These are phyloP conservation scores for Dromiciops gliroides DNA, from an alignment of 2,113 vertebrate species.

Conservation along the genomic window DNA sequence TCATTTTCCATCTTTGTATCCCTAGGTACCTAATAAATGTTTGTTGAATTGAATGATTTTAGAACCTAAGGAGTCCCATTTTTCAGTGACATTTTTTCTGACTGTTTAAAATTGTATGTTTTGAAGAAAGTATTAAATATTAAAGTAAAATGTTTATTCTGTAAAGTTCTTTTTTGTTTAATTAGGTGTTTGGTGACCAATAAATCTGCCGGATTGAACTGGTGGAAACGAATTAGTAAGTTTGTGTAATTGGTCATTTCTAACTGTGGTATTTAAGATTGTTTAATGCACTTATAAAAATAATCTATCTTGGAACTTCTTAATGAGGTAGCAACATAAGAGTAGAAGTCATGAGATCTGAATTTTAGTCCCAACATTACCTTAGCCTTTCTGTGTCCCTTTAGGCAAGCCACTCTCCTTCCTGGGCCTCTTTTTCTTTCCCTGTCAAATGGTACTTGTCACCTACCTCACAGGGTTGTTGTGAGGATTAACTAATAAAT, in stretches of 20 bases:
- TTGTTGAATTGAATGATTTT: slow-evolving; percentile 25
- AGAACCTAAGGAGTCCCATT: slow-evolving; percentile 37
- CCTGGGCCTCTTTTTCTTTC: not conserved
- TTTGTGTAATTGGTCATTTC: slow-evolving; percentile 71
- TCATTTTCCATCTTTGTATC: not conserved
- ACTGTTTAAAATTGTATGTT: slow-evolving; percentile 61
- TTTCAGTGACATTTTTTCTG: slow-evolving; percentile 43
- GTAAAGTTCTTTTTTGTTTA: slow-evolving; percentile 78
- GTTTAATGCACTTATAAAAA: slow-evolving; percentile 57
- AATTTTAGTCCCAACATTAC: slow-evolving; percentile 28
- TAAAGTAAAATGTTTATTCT: slow-evolving; percentile 79
- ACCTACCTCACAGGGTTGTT: slow-evolving; percentile 66
- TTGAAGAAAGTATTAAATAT: slow-evolving; percentile 71
- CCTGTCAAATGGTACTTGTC: not conserved
- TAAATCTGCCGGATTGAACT: slow-evolving; percentile 78
- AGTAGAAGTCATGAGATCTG: slow-evolving; percentile 16
- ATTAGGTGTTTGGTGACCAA: slow-evolving; percentile 79
- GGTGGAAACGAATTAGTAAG: slow-evolving; percentile 78
- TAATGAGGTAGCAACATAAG: slow-evolving; percentile 22
- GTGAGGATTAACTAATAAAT: slow-evolving; percentile 54
- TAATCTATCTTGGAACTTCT: slow-evolving; percentile 50
- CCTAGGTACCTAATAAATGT: not conserved
- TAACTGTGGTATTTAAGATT: slow-evolving; percentile 64
- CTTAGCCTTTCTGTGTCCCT: slow-evolving; percentile 34
- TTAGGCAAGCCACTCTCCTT: not conserved